Evolutionary conservation across 2,113 vertebrate species (phyloP).

Genomic region (Shinisaurus crocodilurus): DNA sequence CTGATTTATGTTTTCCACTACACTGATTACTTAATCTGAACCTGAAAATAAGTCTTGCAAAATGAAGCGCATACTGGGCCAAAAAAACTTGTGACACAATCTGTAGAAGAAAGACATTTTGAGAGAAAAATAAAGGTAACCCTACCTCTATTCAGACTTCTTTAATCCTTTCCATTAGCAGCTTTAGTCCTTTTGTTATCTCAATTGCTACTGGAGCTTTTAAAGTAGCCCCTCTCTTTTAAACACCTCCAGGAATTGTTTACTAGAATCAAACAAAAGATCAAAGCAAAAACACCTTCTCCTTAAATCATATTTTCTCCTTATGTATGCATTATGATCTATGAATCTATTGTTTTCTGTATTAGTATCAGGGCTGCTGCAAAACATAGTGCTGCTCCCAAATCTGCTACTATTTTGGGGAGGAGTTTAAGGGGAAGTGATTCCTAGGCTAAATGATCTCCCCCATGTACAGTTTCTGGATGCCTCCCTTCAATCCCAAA

Average conservation of each 20-base stretch:
- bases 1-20: slow-evolving; percentile 29
- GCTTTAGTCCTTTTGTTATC: slow-evolving; percentile 13
- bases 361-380: not conserved
- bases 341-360: not conserved
- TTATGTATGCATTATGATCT: too few relatives aligned
- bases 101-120: not conserved
- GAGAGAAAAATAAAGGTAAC: slow-evolving; percentile 15
- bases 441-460: not conserved
- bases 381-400: not conserved
- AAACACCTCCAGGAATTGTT: slow-evolving; percentile 6
- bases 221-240: not conserved
- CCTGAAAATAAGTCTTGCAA: slow-evolving; percentile 34
- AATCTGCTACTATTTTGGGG: not conserved
- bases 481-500: not conserved
- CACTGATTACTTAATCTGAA: slow-evolving; percentile 33
- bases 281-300: not conserved
- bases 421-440: too few relatives aligned
- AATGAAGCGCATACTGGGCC: slow-evolving; percentile 3
- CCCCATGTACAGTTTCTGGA: too few relatives aligned
- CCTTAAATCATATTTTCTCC: not conserved
- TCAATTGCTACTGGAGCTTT: not conserved
- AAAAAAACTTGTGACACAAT: not conserved
- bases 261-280: slow-evolving; percentile 7
- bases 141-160: not conserved
- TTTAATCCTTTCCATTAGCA: slow-evolving; percentile 31